Conservation (phyloP, 2,888 invertebrate genomes). For the Xestia xanthographa region DNA sequence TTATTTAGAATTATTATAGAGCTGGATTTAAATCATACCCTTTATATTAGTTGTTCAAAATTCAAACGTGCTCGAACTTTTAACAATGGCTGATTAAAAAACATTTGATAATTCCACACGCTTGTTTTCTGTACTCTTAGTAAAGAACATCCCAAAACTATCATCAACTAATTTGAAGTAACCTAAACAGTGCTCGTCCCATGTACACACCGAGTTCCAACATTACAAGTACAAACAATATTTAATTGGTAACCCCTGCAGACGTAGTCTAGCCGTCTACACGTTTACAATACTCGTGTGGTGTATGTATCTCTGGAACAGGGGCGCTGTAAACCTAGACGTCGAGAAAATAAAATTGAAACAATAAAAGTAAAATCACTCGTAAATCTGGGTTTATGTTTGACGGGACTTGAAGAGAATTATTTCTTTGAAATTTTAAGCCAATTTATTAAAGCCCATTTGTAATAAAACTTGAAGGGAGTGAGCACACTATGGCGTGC, state of each 20-base stretch:
- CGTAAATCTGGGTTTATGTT: slow-evolving; percentile 37
- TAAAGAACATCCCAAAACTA: slow-evolving; percentile 3
- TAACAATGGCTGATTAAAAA: background rate
- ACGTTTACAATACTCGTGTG: slow-evolving; percentile 48
- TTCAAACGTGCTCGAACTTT: background rate
- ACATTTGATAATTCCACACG: background rate
- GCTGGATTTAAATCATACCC: background rate
- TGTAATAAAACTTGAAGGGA: too few species aligned
- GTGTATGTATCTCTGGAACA: slow-evolving; percentile 33
- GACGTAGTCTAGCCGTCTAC: slow-evolving; percentile 61
- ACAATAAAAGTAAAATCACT: slow-evolving; percentile 33
- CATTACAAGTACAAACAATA: slow-evolving; percentile 45
- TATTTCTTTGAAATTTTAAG: background rate
- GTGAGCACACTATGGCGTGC: too few species aligned
- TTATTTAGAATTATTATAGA: background rate
- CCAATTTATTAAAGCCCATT: background rate
- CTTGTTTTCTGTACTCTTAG: background rate
- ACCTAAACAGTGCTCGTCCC: background rate
- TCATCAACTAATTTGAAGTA: slow-evolving; percentile 19
- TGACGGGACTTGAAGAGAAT: background rate
- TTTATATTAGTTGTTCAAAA: background rate
- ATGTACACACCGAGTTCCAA: slow-evolving; percentile 33
- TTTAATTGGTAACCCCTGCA: slow-evolving; percentile 58
- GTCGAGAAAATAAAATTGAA: slow-evolving; percentile 51
- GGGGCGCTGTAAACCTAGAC: slow-evolving; percentile 48